phyloP scores from a whole-genome alignment of 2,888 invertebrate genomes.

The Tridacna crocea region DNA sequence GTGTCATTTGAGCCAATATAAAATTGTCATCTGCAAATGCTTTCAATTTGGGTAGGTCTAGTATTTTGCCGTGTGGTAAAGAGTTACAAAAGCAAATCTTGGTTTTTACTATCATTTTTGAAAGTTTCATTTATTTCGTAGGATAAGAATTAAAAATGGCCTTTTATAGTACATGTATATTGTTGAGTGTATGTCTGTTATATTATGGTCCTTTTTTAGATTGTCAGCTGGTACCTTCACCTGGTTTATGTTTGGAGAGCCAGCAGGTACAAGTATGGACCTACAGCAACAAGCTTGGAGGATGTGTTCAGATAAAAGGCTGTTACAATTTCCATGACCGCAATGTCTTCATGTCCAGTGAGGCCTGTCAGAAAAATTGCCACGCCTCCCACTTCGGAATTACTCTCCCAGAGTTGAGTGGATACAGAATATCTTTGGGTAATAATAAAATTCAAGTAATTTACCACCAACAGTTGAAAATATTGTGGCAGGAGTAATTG shows the following conservation, averaged over 20 bases:
- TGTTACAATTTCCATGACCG: slow-evolving; percentile 60
- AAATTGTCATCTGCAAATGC: no score
- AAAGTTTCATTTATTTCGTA: no score
- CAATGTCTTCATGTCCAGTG: slow-evolving; percentile 44
- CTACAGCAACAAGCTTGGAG: slow-evolving; percentile 52
- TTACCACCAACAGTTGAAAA: no score
- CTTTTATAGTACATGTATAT: no score
- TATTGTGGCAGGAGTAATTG: no score
- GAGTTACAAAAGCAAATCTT: no score
- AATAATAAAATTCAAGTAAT: not conserved
- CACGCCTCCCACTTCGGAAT: slow-evolving; percentile 21
- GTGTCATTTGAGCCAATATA: no score
- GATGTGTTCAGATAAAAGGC: slow-evolving; percentile 50
- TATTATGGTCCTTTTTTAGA: slow-evolving; percentile 14
- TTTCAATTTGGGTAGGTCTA: no score
- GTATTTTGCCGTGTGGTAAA: no score
- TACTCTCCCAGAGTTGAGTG: slow-evolving; percentile 11
- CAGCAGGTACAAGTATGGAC: slow-evolving; percentile 39
- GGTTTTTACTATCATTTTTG: no score
- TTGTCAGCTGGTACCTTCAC: slow-evolving; percentile 48
- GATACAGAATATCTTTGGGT: slow-evolving; percentile 15
- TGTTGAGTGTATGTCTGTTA: no score
- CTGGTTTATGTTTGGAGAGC: slow-evolving; percentile 45
- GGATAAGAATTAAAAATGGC: no score
- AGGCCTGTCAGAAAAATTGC: slow-evolving; percentile 42